Base-by-base conservation (phyloP, 2,797 vertebrate species). In the Smutsia gigantea region DNA sequence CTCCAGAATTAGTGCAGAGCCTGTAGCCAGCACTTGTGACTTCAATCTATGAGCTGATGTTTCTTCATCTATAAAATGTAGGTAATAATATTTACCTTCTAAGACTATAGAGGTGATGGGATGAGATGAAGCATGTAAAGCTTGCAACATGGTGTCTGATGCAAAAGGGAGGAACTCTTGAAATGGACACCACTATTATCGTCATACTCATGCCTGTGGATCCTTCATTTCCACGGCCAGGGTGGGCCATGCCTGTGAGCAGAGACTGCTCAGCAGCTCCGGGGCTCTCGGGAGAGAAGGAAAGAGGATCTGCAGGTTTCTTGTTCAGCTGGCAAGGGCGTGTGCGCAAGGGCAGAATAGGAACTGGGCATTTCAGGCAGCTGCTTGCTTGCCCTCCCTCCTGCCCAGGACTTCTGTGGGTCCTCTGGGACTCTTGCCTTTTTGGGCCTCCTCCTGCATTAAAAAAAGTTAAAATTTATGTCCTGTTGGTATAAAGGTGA, bases 201-300 rank as follows among this genome's bases (percentile, higher is more conserved):
- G 51, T 11, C 1, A 2, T n/a, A 7, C 29, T 77, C 18, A 7
- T 11, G 19, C 57, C 6, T 1, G 1, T 18, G 29, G 6, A 0
- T 13, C 17, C 23, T 42, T 77, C 18, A 0, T 53, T 61, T 87
- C 34, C n/a, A 34, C 42, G 34, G 18, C 29, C 42, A 37, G 15
- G 31, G 53, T 69, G 71, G 78, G 13, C 39, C 4, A 31, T 5
- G 17, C n/a, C 77, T 18, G 13, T 21, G 51, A 25, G 23, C 34
- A 25, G 7, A 14, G 8, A 53, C 18, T 63, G 1, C 37, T n/a
- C 27, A 63, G n/a, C 19, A 12, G 69, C 69, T 68, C n/a, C 7
- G 15, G n/a, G n/a, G 23, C 39, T 68, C 69, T 23, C 4, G 18
- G 55, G 37, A 53, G 53, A 69, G 53, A 63, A 29, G 29, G 19